Base-by-base conservation (phyloP, 2,113 vertebrate genomes). In the Chloropsis hardwickii region DNA sequence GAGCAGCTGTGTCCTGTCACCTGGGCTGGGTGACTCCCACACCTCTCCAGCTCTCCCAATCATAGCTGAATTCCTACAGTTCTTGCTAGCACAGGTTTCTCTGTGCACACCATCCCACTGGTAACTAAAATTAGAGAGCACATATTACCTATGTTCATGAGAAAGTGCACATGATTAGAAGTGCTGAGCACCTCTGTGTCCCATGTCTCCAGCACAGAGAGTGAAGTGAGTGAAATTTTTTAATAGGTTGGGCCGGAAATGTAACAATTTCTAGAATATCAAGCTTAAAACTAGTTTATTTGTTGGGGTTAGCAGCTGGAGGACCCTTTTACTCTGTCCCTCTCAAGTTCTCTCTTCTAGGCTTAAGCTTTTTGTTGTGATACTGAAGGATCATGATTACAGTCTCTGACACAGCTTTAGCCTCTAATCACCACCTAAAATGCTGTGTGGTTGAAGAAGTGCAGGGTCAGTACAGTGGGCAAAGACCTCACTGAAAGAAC, bases 361-460 rank as follows among this genome's bases (percentile, higher is more conserved):
- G 16, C n/a, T 53, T 65, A 60, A 80, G 40, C 14, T 69, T 62
- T 85, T 72, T 92, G 37, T 24, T 57, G n/a, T 29, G 80, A 40
- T 37, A 65, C 22, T 17, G 31, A 88, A 90, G 45, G 37, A 45
- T 88, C 42, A 35, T 66, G 65, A 81, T 80, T 83, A 70, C 28
- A 92, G 64, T 25, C n/a, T 86, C n/a, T 91, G 77, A 61, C 28
- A 66, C 18, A 80, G 39, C 45, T 45, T 90, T 29, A 42, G 18
- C 33, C 39, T 92, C 62, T 92, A 96, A 95, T 91, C 58, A 77
- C 42, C 58, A 45, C 48, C 37, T 57, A 50, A 90, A 88, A 88
- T 53, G 25, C 40, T 73, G 17, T 4, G 0, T 77, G 37, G 62
- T 33, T 92, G 72, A 88, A 91, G 76, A 81, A 64, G 25, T 73